Evolutionary conservation across 2,888 invertebrate species (phyloP).

Genomic region (Nemoura dubitans): DNA sequence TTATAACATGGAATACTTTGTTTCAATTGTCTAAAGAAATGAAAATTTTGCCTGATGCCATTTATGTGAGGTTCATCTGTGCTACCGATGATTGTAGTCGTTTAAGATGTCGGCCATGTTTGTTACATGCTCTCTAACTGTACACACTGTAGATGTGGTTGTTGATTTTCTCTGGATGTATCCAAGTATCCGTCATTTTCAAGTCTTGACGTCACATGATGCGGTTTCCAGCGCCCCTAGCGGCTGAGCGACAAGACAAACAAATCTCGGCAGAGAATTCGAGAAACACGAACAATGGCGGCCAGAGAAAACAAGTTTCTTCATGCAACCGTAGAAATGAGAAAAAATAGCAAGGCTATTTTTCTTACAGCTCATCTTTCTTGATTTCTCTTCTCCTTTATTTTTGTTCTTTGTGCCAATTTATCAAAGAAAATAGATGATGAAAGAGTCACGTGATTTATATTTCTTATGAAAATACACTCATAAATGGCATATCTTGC

Average conservation of each 20-base stretch:
- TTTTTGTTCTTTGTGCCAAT: background rate
- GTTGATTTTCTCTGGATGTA: background rate
- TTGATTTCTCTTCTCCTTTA: background rate
- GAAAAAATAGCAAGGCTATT: background rate
- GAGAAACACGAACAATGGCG: background rate
- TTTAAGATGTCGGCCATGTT: too few relatives aligned
- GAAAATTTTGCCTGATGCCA: too few relatives aligned
- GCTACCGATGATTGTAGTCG: too few relatives aligned
- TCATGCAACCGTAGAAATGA: background rate
- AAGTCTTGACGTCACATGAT: background rate
- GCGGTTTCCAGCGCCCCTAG: background rate
- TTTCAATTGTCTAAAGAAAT: too few relatives aligned
- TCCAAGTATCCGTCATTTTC: background rate
- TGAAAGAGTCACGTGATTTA: background rate
- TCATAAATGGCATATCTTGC: background rate
- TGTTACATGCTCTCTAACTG: too few relatives aligned
- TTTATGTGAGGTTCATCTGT: too few relatives aligned
- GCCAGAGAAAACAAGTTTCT: background rate
- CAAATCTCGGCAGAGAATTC: background rate
- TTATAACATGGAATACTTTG: too few relatives aligned
- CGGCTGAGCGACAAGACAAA: background rate
- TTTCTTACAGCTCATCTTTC: background rate
- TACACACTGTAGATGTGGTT: too few relatives aligned
- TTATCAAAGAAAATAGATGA: constrained; percentile 12
- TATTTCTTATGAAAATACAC: background rate